Conservation (phyloP, 2,797 vertebrate genomes). For the Dendrocincla fuliginosa region DNA sequence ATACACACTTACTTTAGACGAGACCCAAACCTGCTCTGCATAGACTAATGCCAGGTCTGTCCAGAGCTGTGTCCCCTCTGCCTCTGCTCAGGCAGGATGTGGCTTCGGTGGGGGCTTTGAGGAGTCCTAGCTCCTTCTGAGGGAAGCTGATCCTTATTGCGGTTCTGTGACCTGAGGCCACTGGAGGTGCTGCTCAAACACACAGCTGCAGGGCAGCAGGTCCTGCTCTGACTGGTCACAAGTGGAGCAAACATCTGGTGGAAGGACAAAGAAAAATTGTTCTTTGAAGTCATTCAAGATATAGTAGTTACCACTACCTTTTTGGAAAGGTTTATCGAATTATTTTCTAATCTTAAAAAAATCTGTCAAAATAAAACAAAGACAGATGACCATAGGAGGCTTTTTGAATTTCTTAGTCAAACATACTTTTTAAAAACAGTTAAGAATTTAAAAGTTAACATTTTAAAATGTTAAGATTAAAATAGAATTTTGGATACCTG, state of each 20-base stretch:
- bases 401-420: not conserved
- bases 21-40: not conserved
- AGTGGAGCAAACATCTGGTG: not conserved
- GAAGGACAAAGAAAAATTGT: not conserved
- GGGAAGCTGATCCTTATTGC: not conserved
- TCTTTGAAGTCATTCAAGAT: not conserved
- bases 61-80: not conserved
- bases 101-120: not conserved
- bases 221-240: not conserved
- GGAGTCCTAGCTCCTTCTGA: not conserved
- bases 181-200: not conserved
- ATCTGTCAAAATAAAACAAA: not conserved
- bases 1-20: fast-evolving
- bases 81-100: fast-evolving
- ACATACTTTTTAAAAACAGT: not conserved
- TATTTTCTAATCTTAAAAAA: not conserved
- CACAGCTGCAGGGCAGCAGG: not conserved
- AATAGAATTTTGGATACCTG: not conserved
- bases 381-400: not conserved
- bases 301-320: not conserved
- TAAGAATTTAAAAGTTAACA: not conserved
- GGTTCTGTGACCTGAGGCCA: not conserved
- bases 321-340: not conserved
- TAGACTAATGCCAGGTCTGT: not conserved
- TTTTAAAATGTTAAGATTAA: not conserved